Conservation (phyloP, 2,113 vertebrate genomes). For the Ranitomeya imitator region DNA sequence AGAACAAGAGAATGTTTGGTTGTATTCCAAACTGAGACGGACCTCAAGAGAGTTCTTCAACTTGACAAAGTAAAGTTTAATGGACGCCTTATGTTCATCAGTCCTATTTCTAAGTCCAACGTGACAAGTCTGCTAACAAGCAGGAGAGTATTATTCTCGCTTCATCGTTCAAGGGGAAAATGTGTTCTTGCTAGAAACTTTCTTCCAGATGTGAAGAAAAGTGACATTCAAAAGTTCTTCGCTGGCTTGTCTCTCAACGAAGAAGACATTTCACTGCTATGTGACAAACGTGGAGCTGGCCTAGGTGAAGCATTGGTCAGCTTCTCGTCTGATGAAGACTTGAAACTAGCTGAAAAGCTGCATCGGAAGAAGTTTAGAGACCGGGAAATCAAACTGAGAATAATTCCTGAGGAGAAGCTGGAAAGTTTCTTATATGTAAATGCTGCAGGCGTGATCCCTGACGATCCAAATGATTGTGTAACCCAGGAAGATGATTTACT, state of each 20-base stretch:
- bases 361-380: conserved; percentile 65
- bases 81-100: conserved; percentile 75
- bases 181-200: conserved; percentile 85
- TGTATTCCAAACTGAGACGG: conserved; percentile 79
- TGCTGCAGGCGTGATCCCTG: neutral
- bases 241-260: conserved; percentile 68
- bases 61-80: conserved; percentile 77
- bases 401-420: neutral
- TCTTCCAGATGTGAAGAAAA: conserved; percentile 79
- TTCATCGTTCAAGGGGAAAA: conserved; percentile 70
- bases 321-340: conserved; percentile 75
- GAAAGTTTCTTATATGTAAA: neutral
- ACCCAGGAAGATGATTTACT: conserved; percentile 22
- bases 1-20: conserved; percentile 84
- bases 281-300: conserved; percentile 75
- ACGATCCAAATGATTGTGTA: conserved; percentile 1
- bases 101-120: conserved; percentile 84
- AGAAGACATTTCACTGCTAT: conserved; percentile 77
- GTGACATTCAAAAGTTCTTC: conserved; percentile 80
- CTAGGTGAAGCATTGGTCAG: conserved; percentile 83
- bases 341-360: conserved; percentile 73
- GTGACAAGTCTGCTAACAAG: conserved; percentile 77
- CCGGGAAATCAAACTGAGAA: neutral
- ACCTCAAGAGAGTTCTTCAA: conserved; percentile 80
- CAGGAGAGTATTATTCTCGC: conserved; percentile 68